These are phyloP conservation scores for Schizopygopsis malacanthus DNA, from an alignment of 2,797 vertebrate genomes.

Conservation along the genomic window DNA sequence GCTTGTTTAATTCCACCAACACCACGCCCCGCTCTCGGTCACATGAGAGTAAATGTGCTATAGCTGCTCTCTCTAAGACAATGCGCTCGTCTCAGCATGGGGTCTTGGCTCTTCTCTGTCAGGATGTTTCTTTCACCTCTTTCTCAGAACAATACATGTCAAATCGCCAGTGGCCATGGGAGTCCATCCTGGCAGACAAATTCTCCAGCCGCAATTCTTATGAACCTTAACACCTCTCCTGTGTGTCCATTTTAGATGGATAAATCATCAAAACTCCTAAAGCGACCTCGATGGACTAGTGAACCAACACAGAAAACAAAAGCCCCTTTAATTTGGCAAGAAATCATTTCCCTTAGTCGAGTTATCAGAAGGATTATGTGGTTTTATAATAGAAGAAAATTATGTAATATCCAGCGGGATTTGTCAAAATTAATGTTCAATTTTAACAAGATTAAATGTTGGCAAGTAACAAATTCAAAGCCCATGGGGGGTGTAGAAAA, in stretches of 20 bases:
- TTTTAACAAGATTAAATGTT: constrained; percentile 62
- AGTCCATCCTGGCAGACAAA: constrained; percentile 36
- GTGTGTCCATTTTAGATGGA: not conserved
- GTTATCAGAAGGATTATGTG: constrained; percentile 63
- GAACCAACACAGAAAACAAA: constrained; percentile 47
- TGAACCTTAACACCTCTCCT: not conserved
- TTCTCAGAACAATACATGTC: constrained; percentile 36
- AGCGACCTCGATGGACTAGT: not conserved
- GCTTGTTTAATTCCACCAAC: constrained; percentile 12
- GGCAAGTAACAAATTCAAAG: constrained; percentile 49
- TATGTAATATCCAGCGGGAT: constrained; percentile 58
- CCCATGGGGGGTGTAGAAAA: constrained; percentile 41
- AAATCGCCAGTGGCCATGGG: constrained; percentile 26
- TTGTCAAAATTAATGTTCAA: constrained; percentile 61
- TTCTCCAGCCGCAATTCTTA: constrained; percentile 3
- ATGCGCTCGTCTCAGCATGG: constrained; percentile 24
- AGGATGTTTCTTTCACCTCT: constrained; percentile 46
- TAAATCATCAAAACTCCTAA: constrained; percentile 11
- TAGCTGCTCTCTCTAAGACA: constrained; percentile 17
- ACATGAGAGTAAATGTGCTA: constrained; percentile 31
- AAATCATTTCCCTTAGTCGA: constrained; percentile 59
- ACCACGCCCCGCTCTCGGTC: constrained; percentile 11
- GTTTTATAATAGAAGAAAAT: constrained; percentile 63
- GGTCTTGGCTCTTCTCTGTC: constrained; percentile 32
- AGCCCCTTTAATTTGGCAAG: constrained; percentile 60